Evolutionary conservation across 2,888 invertebrate species (phyloP).

Genomic region (Creontiades dilutus): DNA sequence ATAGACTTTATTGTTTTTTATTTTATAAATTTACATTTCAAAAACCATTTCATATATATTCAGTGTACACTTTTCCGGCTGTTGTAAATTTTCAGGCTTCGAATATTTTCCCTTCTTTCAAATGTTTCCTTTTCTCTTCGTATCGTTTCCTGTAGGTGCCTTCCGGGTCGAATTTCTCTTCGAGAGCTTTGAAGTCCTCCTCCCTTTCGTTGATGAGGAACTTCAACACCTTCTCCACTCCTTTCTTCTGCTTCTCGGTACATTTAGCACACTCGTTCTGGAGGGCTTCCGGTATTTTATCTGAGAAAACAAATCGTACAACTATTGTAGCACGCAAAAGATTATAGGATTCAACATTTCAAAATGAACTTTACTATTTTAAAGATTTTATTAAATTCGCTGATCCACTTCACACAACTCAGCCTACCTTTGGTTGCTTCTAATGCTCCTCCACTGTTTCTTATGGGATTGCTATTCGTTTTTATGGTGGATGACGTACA

Average conservation of each 20-base stretch:
- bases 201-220: slow-evolving; percentile 82
- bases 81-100: background rate
- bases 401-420: no score
- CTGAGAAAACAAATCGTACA: slow-evolving; percentile 78
- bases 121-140: slow-evolving; percentile 78
- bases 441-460: no score
- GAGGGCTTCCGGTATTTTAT: slow-evolving; percentile 85
- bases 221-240: slow-evolving; percentile 83
- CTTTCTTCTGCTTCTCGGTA: slow-evolving; percentile 83
- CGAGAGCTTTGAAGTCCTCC: slow-evolving; percentile 83
- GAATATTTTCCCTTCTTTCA: slow-evolving; percentile 19
- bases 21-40: background rate
- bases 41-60: background rate
- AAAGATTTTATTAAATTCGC: no score
- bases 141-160: slow-evolving; percentile 81
- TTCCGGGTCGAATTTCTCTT: slow-evolving; percentile 85
- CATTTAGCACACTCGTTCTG: slow-evolving; percentile 85
- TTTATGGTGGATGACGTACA: no score
- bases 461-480: no score
- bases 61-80: background rate
- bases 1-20: no score
- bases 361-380: background rate
- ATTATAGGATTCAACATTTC: background rate
- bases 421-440: no score
- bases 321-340: background rate